phyloP scores from a whole-genome alignment of 2,797 vertebrate species.

The Falco naumanni region DNA sequence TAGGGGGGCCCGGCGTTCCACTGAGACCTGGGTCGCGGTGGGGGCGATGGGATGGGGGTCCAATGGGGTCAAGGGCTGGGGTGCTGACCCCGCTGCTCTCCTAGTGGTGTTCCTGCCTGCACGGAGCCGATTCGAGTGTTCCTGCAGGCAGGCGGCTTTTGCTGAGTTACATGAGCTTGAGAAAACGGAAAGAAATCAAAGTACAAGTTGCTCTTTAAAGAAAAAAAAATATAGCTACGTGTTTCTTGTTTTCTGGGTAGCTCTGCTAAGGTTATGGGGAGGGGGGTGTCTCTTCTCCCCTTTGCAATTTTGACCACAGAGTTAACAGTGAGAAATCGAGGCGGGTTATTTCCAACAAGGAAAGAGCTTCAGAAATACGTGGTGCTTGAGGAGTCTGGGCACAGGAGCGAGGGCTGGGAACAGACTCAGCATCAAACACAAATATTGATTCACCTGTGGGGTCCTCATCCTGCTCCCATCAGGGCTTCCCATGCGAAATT shows the following conservation, averaged over 20 bases:
- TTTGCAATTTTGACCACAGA: not conserved
- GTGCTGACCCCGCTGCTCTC: not conserved
- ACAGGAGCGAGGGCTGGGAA: not conserved
- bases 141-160: not conserved
- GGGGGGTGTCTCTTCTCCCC: not conserved
- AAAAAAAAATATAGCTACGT: fast-evolving
- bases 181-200: not conserved
- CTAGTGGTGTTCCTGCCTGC: not conserved
- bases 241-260: not conserved
- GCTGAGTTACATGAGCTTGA: not conserved
- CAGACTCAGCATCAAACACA: not conserved
- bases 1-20: not conserved
- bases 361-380: not conserved
- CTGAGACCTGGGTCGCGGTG: not conserved
- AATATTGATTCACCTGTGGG: not conserved
- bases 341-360: not conserved
- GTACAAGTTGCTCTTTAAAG: not conserved
- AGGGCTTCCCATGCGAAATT: not conserved
- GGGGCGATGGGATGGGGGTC: not conserved
- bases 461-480: not conserved
- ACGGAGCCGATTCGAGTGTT: not conserved
- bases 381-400: not conserved
- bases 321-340: not conserved
- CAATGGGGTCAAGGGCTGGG: fast-evolving
- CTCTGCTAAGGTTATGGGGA: not conserved